These are phyloP conservation scores for Lasioglossum malachurum DNA, from an alignment of 2,888 invertebrate species.

Conservation along the genomic window DNA sequence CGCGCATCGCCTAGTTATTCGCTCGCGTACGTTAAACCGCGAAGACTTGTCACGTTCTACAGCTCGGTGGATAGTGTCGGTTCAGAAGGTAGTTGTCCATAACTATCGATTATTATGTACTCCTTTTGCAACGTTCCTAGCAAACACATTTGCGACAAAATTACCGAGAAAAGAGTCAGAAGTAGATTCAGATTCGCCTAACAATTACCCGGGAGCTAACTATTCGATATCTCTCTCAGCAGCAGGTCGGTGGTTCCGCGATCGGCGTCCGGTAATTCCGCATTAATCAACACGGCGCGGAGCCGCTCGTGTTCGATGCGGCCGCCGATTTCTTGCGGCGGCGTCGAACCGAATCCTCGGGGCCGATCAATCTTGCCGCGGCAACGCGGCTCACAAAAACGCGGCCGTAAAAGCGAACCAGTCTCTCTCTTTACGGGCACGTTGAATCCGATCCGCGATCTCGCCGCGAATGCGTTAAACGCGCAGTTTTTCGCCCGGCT, in stretches of 20 bases:
- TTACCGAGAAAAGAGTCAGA: not conserved
- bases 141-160: not conserved
- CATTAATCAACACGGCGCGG: conserved; percentile 16
- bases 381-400: conserved; percentile 20
- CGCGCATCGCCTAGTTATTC: not conserved
- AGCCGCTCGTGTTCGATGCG: not conserved
- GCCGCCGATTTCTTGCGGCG: not conserved
- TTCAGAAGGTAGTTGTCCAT: no score
- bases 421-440: not conserved
- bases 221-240: not conserved
- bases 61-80: not conserved
- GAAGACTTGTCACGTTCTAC: not conserved
- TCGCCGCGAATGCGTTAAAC: conserved; percentile 49
- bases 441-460: conserved; percentile 12
- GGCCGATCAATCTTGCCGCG: conserved; percentile 34
- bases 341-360: conserved; percentile 18
- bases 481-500: conserved; percentile 33
- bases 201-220: not conserved
- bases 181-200: not conserved
- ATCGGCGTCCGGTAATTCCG: conserved; percentile 5
- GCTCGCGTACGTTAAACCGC: not conserved
- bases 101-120: not conserved
- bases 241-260: not conserved
- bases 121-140: not conserved
- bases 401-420: not conserved